Base-by-base conservation (phyloP, 1,140 invertebrate genomes). In the Leptinotarsa texana region DNA sequence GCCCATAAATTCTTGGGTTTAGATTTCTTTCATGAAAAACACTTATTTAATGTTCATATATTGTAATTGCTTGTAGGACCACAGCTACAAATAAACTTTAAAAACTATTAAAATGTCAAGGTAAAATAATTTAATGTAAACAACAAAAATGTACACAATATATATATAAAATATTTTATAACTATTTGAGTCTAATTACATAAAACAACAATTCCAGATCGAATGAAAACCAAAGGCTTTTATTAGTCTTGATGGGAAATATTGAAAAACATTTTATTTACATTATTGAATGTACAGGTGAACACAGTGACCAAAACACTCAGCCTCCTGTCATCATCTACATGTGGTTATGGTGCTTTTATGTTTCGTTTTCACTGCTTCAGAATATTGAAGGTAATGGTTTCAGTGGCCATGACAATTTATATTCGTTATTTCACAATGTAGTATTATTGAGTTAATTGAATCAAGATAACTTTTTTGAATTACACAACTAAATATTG, bases 11-110 rank as follows among this genome's bases (percentile, higher is more conserved):
- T 75, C 22, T 69, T 70, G 21, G 22, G 18, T 42, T 42, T 1
- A 42, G 33, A 42, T 42, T 42, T 42, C 8, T 42, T 42, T 42
- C 1, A 63, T 73, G 24, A 24, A 65, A 15, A 65, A 22, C 63
- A 65, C 21, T 48, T 57, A 61, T 51, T 33, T 51, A 75, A 77
- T 79, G 74, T 78, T 77, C 33, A 74, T 80, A 79, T 81, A 79
- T 81, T 80, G 73, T 81, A 79, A 80, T 81, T 81, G 79, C 74
- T 80, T 80, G 79, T 83, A 81, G 77, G 78, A 82, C 78, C 79
- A 83, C 79, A 80, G 78, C 78, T 81, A 83, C 80, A 81, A 82
- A 82, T 80, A 79, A 81, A 80, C 74, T 79, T 72, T 74, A 73
- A 79, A 77, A 78, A 79, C 77, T 81, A 80, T 65, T 27, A 73